Evolutionary conservation across 2,797 vertebrate genomes (phyloP).

Genomic region (Echiichthys vipera): DNA sequence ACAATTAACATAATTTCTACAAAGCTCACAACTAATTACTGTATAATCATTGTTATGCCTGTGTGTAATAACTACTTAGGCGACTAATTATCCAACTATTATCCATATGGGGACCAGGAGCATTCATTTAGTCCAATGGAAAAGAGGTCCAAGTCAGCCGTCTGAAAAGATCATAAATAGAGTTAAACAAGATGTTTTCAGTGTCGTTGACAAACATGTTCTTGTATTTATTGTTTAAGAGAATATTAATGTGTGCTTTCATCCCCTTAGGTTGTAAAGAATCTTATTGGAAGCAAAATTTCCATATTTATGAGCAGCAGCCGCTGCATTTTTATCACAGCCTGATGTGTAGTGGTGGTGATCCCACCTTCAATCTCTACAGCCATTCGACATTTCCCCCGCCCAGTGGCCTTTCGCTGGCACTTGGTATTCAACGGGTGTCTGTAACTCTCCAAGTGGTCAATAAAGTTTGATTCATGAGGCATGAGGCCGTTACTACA

Average conservation of each 20-base stretch:
- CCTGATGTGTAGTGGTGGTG: conserved; percentile 19
- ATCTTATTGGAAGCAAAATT: conserved; percentile 49
- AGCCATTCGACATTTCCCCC: conserved; percentile 41
- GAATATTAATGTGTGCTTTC: conserved; percentile 37
- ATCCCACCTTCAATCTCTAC: conserved; percentile 55
- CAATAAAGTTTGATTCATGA: conserved; percentile 83
- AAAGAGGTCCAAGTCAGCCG: neutral
- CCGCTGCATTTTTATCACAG: conserved; percentile 57
- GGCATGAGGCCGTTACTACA: conserved; percentile 59
- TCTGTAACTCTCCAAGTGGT: conserved; percentile 76
- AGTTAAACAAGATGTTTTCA: conserved; percentile 15
- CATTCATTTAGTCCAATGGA: neutral
- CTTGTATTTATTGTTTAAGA: conserved; percentile 43
- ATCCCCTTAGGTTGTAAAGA: conserved; percentile 49
- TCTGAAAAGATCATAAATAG: conserved; percentile 6
- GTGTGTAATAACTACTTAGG: too few species aligned
- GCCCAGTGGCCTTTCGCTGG: conserved; percentile 60
- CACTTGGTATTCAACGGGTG: conserved; percentile 77
- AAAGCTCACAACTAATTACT: conserved; percentile 22
- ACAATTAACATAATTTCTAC: neutral
- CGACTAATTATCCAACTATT: neutral
- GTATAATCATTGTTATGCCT: neutral
- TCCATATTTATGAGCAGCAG: conserved; percentile 74
- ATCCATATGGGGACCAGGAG: neutral
- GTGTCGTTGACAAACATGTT: conserved; percentile 20